Evolutionary conservation across 2,888 invertebrate species (phyloP), one percentile per base, ranked within the genome.

Genomic region (Eudemis profundana): DNA sequence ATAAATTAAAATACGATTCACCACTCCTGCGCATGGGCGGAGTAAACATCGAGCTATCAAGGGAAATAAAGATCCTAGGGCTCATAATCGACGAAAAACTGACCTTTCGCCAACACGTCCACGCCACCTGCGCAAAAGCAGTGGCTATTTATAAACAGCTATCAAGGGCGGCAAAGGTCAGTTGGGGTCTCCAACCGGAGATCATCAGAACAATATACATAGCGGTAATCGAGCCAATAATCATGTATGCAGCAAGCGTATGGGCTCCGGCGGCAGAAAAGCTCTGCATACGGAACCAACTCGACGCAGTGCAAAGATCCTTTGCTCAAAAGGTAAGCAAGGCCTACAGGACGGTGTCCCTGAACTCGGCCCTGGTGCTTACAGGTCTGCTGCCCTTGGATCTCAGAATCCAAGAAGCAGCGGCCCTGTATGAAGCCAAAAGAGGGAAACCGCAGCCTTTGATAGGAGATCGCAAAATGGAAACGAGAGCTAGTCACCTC

Each of bases 371-470:
- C 0, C 15, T 61, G 2, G 10, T 54, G 4, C n/a, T 21, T 0
- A 0, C 70, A 1, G 59, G 56, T 0, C 68, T 70, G 10, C 0
- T 66, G 29, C 42, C 29, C 21, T 40, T 61, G 8, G 61, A 66
- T 0, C 36, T 66, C 3, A 12, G 14, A 38, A 21, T 36, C 0
- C 21, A 8, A 21, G 51, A 21, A n/a, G 36, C 0, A n/a, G 15
- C n/a, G 4, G 5, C 5, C 4, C 21, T 14, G 3, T 66, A 56
- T 40, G 50, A 49, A 3, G 56, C 61, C 0, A 68, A 62, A 36
- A 66, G 56, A 33, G 69, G 68, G 8, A 29, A 7, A 1, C 47
- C 57, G 1, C 12, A 27, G 1, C 10, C 14, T 0, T 10, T 8
- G 5, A 12, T 60, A 1, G 49, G 36, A 1, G 69, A 53, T 27